Conservation (phyloP, 1,140 invertebrate genomes). For the Sitobion miscanthi region DNA sequence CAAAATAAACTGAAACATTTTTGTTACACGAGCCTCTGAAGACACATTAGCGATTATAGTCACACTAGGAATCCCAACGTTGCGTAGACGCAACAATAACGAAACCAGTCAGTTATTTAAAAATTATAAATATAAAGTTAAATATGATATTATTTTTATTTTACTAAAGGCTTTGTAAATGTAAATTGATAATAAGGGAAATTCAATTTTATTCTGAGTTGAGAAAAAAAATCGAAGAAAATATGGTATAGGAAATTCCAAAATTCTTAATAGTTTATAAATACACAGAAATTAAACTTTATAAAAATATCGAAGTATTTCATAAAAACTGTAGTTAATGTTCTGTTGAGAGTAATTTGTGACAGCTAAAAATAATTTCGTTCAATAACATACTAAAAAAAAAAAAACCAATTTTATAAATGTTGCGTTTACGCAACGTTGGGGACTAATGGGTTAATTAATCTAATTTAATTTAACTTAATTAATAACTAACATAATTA, state of each 20-base stretch:
- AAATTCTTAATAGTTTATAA: conserved; percentile 13
- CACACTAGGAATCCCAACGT: conserved; percentile 35
- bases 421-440: too few relatives aligned
- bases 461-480: too few relatives aligned
- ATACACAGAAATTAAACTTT: background rate
- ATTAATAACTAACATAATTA: too few relatives aligned
- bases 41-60: background rate
- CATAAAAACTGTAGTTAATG: background rate
- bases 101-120: background rate
- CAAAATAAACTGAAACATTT: background rate
- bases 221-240: conserved; percentile 8
- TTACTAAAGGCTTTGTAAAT: background rate
- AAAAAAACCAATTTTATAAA: too few relatives aligned
- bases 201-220: background rate
- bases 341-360: too few relatives aligned
- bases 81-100: conserved; percentile 24
- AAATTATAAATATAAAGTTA: conserved; percentile 23
- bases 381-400: too few relatives aligned
- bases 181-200: conserved; percentile 17
- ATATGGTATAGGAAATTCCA: background rate
- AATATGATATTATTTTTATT: conserved; percentile 5
- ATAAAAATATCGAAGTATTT: background rate
- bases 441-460: too few relatives aligned
- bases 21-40: background rate
- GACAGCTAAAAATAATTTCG: too few relatives aligned